Conservation (phyloP, 2,888 invertebrate species). For the Coenonympha arcania region DNA sequence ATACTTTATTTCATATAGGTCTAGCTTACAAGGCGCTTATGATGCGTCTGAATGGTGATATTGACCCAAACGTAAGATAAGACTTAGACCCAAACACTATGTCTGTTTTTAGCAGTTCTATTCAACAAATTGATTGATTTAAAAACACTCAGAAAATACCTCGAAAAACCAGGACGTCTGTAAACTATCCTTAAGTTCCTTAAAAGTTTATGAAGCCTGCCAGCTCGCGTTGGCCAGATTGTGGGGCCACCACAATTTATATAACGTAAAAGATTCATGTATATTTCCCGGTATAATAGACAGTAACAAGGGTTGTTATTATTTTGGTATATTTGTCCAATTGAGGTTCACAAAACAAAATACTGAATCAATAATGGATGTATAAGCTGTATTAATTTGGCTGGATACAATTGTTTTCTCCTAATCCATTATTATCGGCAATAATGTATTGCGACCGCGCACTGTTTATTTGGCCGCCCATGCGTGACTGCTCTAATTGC, state of each 20-base stretch:
- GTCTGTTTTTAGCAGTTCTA: no score
- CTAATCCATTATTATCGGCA: slow-evolving; percentile 11
- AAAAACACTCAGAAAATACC: no score
- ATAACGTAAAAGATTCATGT: neutral
- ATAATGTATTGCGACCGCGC: slow-evolving; percentile 24
- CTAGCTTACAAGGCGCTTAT: no score
- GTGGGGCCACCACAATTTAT: neutral
- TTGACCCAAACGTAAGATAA: no score
- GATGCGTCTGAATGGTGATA: no score
- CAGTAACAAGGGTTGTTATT: neutral
- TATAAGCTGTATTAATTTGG: slow-evolving; percentile 6
- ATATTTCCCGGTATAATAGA: neutral
- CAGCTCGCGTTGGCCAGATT: no score
- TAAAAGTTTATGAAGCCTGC: no score
- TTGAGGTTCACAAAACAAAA: neutral
- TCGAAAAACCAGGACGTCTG: no score
- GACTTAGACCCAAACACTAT: no score
- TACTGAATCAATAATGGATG: neutral
- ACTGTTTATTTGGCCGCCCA: slow-evolving; percentile 12
- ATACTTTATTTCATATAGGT: neutral
- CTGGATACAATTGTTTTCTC: slow-evolving; percentile 8
- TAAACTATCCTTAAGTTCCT: no score
- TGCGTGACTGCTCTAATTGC: slow-evolving; percentile 29
- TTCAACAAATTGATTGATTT: no score
- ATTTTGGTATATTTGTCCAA: neutral